Conservation (phyloP, 2,888 invertebrate genomes). For the Scaptomyza parva region DNA sequence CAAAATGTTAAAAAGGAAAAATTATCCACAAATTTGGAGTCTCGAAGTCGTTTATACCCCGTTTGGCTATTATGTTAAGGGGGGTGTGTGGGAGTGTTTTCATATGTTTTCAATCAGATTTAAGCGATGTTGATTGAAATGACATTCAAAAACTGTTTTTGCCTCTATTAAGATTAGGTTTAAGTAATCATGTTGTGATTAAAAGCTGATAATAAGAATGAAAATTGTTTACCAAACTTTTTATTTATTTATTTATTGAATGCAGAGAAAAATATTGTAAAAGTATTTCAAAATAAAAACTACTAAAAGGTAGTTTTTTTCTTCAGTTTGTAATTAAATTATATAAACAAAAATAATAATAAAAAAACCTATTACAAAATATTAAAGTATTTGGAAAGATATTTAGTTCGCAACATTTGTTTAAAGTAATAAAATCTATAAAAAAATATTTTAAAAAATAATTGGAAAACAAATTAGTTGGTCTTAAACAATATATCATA, state of each 20-base stretch:
- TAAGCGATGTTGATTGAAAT: conserved; percentile 6
- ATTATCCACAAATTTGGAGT: conserved; percentile 14
- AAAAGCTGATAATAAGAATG: neutral
- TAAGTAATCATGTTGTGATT: neutral
- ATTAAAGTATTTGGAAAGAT: no score
- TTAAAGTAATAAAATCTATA: no score
- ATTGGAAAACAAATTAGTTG: no score
- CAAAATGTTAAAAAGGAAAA: conserved; percentile 53
- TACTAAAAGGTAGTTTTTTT: no score
- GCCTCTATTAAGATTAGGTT: no score
- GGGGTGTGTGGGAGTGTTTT: conserved; percentile 13
- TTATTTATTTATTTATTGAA: neutral
- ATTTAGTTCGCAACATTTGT: no score
- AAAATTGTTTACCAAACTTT: neutral
- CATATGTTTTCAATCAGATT: conserved; percentile 13
- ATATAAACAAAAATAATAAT: no score
- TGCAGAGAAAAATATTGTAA: neutral
- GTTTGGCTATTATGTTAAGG: conserved; percentile 6
- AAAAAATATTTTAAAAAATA: no score
- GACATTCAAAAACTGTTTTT: neutral
- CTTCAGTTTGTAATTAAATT: no score
- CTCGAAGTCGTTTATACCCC: conserved; percentile 32
- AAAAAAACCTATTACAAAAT: no score
- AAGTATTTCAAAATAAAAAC: neutral
- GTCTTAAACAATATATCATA: no score